A percentile compares a stretch with the other conserved stretches of the same genome.
Conservation (phyloP, 2,797 vertebrate genomes). For the Microctenopoma stevenorrisi region DNA sequence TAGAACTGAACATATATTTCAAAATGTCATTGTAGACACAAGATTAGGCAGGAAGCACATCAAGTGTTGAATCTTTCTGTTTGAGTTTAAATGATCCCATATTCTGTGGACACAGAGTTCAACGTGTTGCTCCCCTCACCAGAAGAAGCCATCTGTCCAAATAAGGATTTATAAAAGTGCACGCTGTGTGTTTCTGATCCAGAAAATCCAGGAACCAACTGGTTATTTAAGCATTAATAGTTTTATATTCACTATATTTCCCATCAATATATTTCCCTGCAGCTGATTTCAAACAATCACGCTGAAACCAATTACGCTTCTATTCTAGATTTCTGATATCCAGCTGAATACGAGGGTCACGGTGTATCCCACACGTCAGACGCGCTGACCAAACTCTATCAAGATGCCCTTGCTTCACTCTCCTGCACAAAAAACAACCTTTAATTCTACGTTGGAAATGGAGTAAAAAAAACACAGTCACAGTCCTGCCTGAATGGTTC, state of each 20-base stretch:
- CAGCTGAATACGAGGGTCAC: neutral
- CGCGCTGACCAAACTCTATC: neutral
- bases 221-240: neutral
- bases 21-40: too few species aligned
- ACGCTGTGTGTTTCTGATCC: neutral
- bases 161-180: neutral
- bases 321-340: neutral
- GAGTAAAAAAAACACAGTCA: conserved; percentile 13
- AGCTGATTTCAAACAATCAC: neutral
- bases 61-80: neutral
- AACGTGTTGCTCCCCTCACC: neutral
- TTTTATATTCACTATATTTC: neutral
- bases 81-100: neutral
- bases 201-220: neutral
- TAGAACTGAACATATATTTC: too few species aligned
- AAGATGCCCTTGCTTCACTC: neutral
- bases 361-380: neutral
- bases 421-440: neutral
- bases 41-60: too few species aligned
- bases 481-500: neutral
- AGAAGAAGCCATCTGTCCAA: neutral
- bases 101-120: neutral
- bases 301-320: neutral
- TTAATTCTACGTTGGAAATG: neutral
- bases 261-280: neutral